Evolutionary conservation across 2,888 invertebrate genomes (phyloP).

Genomic region (Chymomyza amoena): DNA sequence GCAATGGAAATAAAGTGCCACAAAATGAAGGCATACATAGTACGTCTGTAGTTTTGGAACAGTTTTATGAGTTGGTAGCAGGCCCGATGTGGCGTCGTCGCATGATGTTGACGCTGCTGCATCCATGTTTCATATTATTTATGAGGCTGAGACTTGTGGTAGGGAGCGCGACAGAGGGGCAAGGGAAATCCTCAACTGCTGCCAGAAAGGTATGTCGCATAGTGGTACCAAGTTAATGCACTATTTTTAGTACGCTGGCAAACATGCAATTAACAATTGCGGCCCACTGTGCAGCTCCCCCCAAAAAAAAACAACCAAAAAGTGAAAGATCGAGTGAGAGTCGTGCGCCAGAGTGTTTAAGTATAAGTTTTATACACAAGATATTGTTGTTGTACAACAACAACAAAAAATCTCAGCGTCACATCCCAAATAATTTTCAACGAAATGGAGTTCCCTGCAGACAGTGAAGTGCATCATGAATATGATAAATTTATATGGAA

Average conservation of each 20-base stretch:
- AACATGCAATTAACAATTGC: neutral
- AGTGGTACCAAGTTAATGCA: neutral
- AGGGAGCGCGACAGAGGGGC: neutral
- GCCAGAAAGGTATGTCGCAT: neutral
- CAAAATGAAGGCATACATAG: constrained; percentile 51
- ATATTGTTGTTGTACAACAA: neutral
- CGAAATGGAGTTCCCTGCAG: constrained; percentile 47
- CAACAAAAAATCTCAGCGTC: constrained; percentile 59
- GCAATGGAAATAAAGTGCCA: constrained; percentile 51
- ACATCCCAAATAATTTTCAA: constrained; percentile 75
- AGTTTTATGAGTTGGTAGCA: constrained; percentile 61
- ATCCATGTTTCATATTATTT: constrained; percentile 71
- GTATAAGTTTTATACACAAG: constrained; percentile 34
- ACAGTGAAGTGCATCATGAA: constrained; percentile 30
- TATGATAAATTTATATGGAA: constrained; percentile 74
- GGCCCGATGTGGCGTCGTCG: constrained; percentile 22
- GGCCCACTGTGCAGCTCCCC: neutral
- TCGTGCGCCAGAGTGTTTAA: constrained; percentile 13
- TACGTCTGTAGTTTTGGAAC: constrained; percentile 35
- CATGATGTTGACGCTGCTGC: constrained; percentile 45
- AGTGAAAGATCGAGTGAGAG: constrained; percentile 54
- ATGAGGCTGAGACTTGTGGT: constrained; percentile 50
- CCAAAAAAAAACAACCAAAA: neutral
- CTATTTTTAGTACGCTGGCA: neutral
- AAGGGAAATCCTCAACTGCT: neutral